phyloP scores from a whole-genome alignment of 2,113 vertebrate species.

The Onychorhynchus coronatus region DNA sequence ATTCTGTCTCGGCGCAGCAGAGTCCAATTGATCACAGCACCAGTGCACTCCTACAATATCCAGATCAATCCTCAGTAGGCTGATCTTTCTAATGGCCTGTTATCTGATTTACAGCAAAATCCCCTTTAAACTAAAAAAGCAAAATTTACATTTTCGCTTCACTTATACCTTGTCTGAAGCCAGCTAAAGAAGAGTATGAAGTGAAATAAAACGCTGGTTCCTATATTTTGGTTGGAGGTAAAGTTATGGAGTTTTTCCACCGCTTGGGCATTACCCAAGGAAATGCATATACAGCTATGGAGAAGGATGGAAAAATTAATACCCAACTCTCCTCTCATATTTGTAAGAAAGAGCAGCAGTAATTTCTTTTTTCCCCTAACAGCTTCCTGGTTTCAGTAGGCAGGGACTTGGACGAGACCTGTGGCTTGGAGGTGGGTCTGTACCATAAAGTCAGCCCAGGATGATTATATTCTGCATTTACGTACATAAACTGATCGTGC shows the following conservation, averaged over 20 bases:
- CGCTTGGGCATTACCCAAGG: neutral
- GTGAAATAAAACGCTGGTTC: neutral
- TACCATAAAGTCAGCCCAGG: neutral
- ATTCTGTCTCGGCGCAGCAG: neutral
- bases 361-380: neutral
- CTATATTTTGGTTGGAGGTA: fast-evolving
- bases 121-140: neutral
- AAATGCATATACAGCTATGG: neutral
- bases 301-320: neutral
- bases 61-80: neutral
- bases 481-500: neutral
- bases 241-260: neutral
- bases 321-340: neutral
- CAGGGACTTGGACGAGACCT: neutral
- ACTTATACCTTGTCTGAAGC: neutral
- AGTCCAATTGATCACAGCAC: neutral
- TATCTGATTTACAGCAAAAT: neutral
- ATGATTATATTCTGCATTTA: neutral
- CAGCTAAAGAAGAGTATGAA: neutral
- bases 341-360: neutral
- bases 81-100: neutral
- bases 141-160: neutral
- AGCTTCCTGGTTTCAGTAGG: neutral
- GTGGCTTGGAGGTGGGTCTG: neutral
- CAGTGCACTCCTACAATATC: neutral